A percentile compares a stretch with the other conserved stretches of the same genome.
Evolutionary conservation across 2,888 invertebrate species (phyloP).

Genomic region (Creontiades dilutus): DNA sequence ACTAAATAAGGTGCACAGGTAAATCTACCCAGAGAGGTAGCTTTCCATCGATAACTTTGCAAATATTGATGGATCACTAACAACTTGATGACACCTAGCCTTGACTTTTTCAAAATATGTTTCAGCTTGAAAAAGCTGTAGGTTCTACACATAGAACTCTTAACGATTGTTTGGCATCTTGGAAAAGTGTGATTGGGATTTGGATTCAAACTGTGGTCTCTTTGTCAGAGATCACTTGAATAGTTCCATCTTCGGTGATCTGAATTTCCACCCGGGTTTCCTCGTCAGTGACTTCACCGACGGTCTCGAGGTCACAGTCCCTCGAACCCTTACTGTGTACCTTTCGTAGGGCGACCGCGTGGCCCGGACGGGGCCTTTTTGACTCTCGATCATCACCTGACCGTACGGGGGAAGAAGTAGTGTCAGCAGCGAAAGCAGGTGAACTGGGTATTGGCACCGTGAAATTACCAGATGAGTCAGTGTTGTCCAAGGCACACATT

Average conservation of each 20-base stretch:
- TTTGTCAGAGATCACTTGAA: conserved; percentile 88
- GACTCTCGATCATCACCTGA: conserved; percentile 42
- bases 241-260: conserved; percentile 86
- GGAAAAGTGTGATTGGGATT: not conserved
- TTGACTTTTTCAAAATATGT: too few species aligned
- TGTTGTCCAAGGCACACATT: conserved; percentile 80
- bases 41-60: too few species aligned
- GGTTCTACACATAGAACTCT: not conserved
- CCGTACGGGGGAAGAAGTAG: conserved; percentile 41
- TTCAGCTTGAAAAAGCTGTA: not conserved
- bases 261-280: conserved; percentile 85
- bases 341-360: conserved; percentile 73
- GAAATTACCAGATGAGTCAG: conserved; percentile 73
- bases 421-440: conserved; percentile 52
- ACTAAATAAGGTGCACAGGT: too few species aligned
- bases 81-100: too few species aligned
- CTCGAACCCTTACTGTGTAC: conserved; percentile 72
- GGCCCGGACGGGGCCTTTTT: conserved; percentile 73
- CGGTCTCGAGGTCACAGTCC: conserved; percentile 71
- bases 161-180: not conserved
- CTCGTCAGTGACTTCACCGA: conserved; percentile 79
- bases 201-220: conserved; percentile 83
- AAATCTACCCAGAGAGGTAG: too few species aligned
- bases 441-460: conserved; percentile 5
- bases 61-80: too few species aligned